Conservation (phyloP, 2,113 vertebrate genomes). For the Phalacrocorax carbo region DNA sequence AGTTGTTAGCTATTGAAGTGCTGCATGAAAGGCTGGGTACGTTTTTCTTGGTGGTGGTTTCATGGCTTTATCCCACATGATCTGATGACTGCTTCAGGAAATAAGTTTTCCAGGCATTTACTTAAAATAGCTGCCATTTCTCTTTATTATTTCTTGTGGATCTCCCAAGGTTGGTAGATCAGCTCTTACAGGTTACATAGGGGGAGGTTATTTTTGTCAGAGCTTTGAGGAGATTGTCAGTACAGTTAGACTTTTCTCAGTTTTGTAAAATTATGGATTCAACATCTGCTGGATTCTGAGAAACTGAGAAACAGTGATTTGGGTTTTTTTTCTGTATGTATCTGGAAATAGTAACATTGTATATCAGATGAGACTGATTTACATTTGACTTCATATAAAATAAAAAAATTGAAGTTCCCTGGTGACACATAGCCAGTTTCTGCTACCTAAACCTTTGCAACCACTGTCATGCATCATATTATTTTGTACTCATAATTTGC, state of each 20-base stretch:
- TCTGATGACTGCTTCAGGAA: background rate
- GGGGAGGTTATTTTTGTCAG: background rate
- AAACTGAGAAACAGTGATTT: background rate
- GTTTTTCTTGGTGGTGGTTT: background rate
- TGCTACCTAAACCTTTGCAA: background rate
- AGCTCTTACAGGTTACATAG: background rate
- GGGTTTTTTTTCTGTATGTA: background rate
- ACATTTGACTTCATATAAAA: background rate
- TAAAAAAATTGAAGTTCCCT: background rate
- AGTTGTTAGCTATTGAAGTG: background rate
- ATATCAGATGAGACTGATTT: background rate
- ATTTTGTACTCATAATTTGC: background rate
- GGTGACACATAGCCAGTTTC: background rate
- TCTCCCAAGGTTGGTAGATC: background rate
- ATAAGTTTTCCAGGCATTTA: background rate
- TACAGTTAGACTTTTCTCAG: background rate
- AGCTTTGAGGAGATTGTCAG: background rate
- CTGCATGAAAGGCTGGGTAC: background rate
- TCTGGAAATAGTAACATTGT: background rate
- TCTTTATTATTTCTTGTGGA: background rate
- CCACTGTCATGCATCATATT: background rate
- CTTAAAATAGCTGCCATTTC: background rate
- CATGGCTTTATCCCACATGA: background rate
- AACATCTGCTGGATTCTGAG: background rate
- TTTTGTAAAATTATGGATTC: background rate